A percentile compares a stretch with the other conserved stretches of the same genome.
These are phyloP conservation scores for Drosophila meridiana DNA, from an alignment of 2,888 invertebrate genomes.

Conservation along the genomic window DNA sequence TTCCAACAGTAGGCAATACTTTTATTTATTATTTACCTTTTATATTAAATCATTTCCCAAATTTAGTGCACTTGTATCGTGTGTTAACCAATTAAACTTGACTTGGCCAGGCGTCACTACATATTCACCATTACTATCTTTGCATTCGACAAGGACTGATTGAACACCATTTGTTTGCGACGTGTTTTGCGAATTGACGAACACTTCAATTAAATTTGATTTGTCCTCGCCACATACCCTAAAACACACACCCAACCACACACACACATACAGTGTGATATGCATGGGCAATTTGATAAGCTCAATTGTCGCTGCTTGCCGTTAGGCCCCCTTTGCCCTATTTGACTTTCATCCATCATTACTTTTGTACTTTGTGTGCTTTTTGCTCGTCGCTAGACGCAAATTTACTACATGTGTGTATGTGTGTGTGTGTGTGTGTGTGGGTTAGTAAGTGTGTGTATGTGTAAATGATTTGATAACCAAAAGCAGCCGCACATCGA, in stretches of 20 bases:
- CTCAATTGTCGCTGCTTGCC: conserved; percentile 49
- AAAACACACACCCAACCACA: conserved; percentile 11
- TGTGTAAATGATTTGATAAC: conserved; percentile 50
- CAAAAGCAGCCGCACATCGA: conserved; percentile 54
- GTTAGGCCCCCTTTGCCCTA: neutral
- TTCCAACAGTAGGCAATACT: conserved; percentile 45
- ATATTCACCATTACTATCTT: neutral
- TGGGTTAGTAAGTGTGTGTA: conserved; percentile 17
- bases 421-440: conserved; percentile 1
- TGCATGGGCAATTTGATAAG: conserved; percentile 68
- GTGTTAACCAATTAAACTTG: no score
- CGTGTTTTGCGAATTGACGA: conserved; percentile 49
- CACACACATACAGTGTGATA: conserved; percentile 30
- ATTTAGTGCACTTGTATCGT: neutral
- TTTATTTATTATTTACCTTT: neutral
- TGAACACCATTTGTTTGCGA: conserved; percentile 10
- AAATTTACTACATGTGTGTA: conserved; percentile 66
- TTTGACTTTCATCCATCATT: conserved; percentile 69
- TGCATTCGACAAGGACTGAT: neutral
- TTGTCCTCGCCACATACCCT: conserved; percentile 48
- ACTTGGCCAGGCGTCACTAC: neutral
- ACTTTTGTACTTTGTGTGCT: conserved; percentile 73
- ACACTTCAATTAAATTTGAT: conserved; percentile 75
- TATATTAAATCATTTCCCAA: neutral
- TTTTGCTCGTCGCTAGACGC: conserved; percentile 62